Conservation (phyloP, 1,140 invertebrate species). For the Drosophila obscura region DNA sequence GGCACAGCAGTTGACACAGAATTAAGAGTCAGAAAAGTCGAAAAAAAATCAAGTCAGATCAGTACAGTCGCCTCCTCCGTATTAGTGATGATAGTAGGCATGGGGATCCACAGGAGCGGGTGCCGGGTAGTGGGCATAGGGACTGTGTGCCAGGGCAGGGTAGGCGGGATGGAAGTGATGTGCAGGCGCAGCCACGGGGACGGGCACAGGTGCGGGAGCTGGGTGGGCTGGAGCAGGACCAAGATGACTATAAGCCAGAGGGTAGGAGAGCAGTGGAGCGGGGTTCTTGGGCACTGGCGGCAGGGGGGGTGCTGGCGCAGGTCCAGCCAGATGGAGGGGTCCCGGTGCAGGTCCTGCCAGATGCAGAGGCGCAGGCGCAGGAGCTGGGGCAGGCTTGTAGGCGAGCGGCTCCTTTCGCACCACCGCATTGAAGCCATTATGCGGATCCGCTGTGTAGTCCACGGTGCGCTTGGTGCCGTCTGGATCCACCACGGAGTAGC, state of each 20-base stretch:
- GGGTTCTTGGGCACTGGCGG: slow-evolving; percentile 57
- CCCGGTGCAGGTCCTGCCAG: slow-evolving; percentile 57
- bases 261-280: slow-evolving; percentile 61
- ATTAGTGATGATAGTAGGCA: slow-evolving; percentile 69
- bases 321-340: slow-evolving; percentile 1
- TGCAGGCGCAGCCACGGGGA: slow-evolving; percentile 50
- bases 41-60: slow-evolving; percentile 33
- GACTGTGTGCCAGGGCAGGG: slow-evolving; percentile 74
- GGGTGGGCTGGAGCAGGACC: slow-evolving; percentile 49
- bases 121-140: slow-evolving; percentile 64
- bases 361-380: slow-evolving; percentile 53
- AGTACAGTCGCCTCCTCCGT: slow-evolving; percentile 6
- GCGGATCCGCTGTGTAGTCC: slow-evolving; percentile 87
- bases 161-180: slow-evolving; percentile 76
- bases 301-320: slow-evolving; percentile 59
- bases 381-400: slow-evolving; percentile 78
- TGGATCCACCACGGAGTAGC: slow-evolving; percentile 87
- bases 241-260: slow-evolving; percentile 47
- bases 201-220: slow-evolving; percentile 41
- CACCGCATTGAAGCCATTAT: slow-evolving; percentile 84
- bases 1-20: slow-evolving; percentile 27
- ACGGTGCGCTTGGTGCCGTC: slow-evolving; percentile 88
- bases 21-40: slow-evolving; percentile 18
- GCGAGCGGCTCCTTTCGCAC: slow-evolving; percentile 84
- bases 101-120: slow-evolving; percentile 59